phyloP scores from a whole-genome alignment of 2,113 vertebrate species.

The Eclectus roratus region DNA sequence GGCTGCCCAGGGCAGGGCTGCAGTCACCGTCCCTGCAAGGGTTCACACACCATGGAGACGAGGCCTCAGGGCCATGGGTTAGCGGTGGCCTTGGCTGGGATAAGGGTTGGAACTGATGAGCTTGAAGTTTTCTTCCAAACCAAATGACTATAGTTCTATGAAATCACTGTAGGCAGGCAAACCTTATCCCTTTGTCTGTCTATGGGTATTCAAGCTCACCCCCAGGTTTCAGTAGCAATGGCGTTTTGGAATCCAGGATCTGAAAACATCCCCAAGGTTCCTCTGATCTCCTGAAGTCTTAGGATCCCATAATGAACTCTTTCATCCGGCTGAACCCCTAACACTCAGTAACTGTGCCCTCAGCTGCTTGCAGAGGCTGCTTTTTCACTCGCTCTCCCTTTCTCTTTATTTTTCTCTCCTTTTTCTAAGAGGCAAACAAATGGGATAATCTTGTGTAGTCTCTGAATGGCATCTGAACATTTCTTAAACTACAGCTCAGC shows the following conservation, averaged over 20 bases:
- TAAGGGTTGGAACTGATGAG: background rate
- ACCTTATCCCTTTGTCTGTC: background rate
- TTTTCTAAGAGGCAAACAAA: background rate
- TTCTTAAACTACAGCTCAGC: background rate
- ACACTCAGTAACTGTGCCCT: background rate
- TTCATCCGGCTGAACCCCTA: background rate
- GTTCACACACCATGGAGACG: background rate
- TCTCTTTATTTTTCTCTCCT: background rate
- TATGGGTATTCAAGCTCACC: background rate
- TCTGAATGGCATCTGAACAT: background rate
- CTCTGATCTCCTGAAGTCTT: background rate
- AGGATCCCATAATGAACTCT: background rate
- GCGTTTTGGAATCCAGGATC: background rate
- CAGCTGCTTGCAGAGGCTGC: background rate
- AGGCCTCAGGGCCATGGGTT: background rate
- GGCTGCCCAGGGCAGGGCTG: background rate
- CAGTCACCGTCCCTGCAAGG: background rate
- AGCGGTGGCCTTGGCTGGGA: background rate
- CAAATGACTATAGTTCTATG: background rate
- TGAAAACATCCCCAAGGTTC: background rate
- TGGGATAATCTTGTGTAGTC: background rate
- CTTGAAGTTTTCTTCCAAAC: background rate
- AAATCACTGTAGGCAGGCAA: background rate
- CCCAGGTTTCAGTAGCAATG: constrained; percentile 3
- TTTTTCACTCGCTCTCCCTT: background rate